These are phyloP conservation scores for Clarias gariepinus DNA, from an alignment of 2,113 vertebrate species.

Conservation along the genomic window DNA sequence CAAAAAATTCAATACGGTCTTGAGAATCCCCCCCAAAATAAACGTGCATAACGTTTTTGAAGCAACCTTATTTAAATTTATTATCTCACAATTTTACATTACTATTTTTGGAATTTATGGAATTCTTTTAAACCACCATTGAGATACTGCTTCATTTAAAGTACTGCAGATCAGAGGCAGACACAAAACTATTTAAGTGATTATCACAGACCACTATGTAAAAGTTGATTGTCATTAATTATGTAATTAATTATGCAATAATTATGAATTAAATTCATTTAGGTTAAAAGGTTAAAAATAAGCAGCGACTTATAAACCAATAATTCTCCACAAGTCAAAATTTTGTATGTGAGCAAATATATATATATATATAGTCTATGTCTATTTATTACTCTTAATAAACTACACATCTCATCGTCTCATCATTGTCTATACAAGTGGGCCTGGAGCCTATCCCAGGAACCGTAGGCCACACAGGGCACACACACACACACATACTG, in stretches of 20 bases:
- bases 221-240: not conserved
- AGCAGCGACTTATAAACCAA: not conserved
- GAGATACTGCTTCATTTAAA: not conserved
- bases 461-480: no score
- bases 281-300: not conserved
- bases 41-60: not conserved
- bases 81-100: not conserved
- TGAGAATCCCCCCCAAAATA: not conserved
- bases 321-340: not conserved
- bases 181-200: not conserved
- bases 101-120: not conserved
- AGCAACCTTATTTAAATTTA: not conserved
- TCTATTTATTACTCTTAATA: no score
- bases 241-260: no score
- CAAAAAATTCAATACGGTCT: not conserved
- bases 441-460: no score
- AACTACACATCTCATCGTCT: no score
- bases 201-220: not conserved
- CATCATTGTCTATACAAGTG: no score
- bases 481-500: no score
- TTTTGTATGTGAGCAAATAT: not conserved
- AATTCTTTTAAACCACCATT: not conserved
- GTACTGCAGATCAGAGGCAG: not conserved
- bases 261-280: no score
- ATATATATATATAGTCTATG: no score